phyloP scores from a whole-genome alignment of 2,797 vertebrate species.

The Danionella dracula region DNA sequence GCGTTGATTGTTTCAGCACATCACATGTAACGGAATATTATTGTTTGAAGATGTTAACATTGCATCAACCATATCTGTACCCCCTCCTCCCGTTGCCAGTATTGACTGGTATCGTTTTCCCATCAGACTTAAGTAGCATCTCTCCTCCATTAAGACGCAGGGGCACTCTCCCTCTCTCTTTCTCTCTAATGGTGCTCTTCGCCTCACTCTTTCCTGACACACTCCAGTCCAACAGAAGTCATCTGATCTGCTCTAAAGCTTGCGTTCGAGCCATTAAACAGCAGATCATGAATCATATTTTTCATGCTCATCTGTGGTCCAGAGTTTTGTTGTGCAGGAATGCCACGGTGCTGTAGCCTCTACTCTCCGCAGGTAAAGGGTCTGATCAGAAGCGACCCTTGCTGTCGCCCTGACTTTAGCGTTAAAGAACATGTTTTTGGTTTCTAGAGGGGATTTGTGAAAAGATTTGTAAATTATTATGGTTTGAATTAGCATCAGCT shows the following conservation, averaged over 20 bases:
- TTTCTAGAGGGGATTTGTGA: no score
- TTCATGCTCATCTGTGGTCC: conserved; percentile 61
- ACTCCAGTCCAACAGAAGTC: conserved; percentile 70
- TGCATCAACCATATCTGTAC: conserved; percentile 33
- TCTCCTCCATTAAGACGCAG: conserved; percentile 75
- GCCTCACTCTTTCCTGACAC: conserved; percentile 63
- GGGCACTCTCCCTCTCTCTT: conserved; percentile 55
- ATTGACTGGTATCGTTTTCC: conserved; percentile 74
- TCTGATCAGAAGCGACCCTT: no score
- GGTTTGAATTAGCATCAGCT: no score
- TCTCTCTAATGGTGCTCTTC: conserved; percentile 64
- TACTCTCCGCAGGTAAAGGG: no score
- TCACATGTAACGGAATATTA: neutral
- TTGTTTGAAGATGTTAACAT: conserved; percentile 3
- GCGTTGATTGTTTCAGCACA: conserved; percentile 6
- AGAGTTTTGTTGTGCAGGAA: no score
- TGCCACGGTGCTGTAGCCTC: no score
- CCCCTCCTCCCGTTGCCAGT: conserved; percentile 33
- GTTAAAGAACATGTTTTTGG: no score
- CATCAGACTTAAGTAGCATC: conserved; percentile 74
- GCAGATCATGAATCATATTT: conserved; percentile 79
- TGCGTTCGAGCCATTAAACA: conserved; percentile 72
- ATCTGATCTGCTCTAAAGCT: conserved; percentile 70
- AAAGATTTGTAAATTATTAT: no score
- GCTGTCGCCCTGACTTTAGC: no score